Conservation (phyloP, 2,113 vertebrate genomes). For the Hucho hucho region DNA sequence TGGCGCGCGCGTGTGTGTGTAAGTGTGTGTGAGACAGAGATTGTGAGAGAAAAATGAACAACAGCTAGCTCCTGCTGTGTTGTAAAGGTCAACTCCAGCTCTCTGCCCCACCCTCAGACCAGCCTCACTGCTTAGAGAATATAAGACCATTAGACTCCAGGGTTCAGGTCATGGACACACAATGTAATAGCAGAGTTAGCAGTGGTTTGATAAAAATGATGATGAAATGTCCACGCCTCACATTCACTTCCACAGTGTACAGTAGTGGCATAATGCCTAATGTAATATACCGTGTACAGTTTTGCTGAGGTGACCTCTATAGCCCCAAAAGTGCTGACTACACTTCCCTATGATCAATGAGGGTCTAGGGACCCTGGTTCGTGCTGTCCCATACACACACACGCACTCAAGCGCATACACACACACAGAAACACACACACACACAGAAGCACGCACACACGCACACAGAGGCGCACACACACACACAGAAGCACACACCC, state of each 20-base stretch:
- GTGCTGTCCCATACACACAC: neutral
- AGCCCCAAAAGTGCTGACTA: too few species aligned
- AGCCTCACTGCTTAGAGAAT: neutral
- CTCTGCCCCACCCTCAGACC: neutral
- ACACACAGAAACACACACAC: neutral
- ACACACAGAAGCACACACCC: neutral
- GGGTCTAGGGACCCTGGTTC: too few species aligned
- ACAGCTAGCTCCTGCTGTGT: neutral
- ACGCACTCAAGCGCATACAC: neutral
- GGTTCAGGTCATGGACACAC: neutral
- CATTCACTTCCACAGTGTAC: neutral
- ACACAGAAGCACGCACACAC: neutral
- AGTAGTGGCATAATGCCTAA: too few species aligned
- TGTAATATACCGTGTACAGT: too few species aligned
- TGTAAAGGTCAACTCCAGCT: neutral
- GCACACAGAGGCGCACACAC: neutral
- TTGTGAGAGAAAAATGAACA: neutral
- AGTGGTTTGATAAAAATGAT: too few species aligned
- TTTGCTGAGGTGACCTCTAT: too few species aligned
- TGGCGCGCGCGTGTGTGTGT: neutral
- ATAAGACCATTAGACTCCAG: neutral
- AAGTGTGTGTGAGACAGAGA: neutral
- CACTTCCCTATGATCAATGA: too few species aligned
- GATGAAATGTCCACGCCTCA: too few species aligned
- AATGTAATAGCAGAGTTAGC: too few species aligned